Percentiles rank a stretch among this genome's conserved stretches.
phyloP scores from a whole-genome alignment of 2,113 vertebrate genomes.

The Dissostichus mawsoni region DNA sequence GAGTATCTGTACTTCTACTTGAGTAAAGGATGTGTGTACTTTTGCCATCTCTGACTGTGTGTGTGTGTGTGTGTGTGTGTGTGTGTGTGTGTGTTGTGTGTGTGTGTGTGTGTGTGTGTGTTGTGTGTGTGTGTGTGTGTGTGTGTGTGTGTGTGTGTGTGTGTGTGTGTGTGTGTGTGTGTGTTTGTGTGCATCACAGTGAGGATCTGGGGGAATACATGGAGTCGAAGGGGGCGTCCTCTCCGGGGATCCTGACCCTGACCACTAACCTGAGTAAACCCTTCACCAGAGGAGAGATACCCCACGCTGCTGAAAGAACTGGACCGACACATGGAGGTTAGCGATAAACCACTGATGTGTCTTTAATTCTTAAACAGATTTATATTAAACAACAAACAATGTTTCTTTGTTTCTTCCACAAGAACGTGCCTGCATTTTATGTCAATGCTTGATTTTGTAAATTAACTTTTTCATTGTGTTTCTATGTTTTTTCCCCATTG shows the following conservation, averaged over 20 bases:
- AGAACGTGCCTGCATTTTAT: neutral
- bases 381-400: too few species aligned
- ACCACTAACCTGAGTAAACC: constrained; percentile 96
- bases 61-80: too few species aligned
- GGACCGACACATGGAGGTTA: constrained; percentile 97
- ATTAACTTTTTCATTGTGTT: neutral
- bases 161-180: constrained; percentile 4
- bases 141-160: too few species aligned
- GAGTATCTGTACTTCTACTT: too few species aligned
- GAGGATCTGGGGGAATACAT: constrained; percentile 96
- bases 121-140: too few species aligned
- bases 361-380: neutral
- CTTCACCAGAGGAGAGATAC: constrained; percentile 95
- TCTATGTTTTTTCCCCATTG: neutral
- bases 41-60: too few species aligned
- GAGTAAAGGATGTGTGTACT: too few species aligned
- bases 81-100: too few species aligned
- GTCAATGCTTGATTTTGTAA: neutral
- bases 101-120: too few species aligned
- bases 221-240: constrained; percentile 93
- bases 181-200: constrained; percentile 71
- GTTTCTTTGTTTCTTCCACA: too few species aligned
- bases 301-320: constrained; percentile 95
- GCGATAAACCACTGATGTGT: neutral
- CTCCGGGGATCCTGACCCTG: constrained; percentile 93